A percentile compares a stretch with the other conserved stretches of the same genome.
phyloP scores from a whole-genome alignment of 2,113 vertebrate genomes.

The Amazona guildingii region DNA sequence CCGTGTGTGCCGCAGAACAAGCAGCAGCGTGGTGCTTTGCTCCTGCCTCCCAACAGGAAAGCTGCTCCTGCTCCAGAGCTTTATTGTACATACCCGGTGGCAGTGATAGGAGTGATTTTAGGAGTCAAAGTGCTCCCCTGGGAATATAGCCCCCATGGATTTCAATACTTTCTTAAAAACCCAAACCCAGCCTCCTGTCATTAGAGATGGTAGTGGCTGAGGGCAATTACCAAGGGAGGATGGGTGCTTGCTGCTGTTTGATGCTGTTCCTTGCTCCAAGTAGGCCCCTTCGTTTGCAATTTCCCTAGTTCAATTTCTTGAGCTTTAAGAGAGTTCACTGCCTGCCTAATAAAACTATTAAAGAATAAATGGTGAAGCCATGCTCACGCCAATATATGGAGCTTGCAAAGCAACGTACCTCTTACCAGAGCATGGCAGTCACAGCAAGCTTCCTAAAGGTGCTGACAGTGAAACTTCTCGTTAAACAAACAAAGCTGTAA shows the following conservation, averaged over 20 bases:
- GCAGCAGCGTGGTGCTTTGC: background rate
- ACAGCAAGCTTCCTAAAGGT: background rate
- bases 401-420: background rate
- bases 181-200: background rate
- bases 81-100: background rate
- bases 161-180: background rate
- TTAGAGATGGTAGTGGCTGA: background rate
- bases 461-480: background rate
- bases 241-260: background rate
- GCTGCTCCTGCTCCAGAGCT: background rate
- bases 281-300: background rate
- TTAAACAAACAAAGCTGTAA: background rate
- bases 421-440: background rate
- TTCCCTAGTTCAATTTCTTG: background rate
- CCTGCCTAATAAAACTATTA: background rate
- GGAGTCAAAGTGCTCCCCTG: background rate
- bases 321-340: background rate
- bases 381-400: accelerated
- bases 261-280: background rate
- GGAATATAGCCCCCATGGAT: background rate
- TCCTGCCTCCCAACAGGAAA: background rate
- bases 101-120: background rate
- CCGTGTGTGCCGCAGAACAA: accelerated
- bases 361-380: background rate
- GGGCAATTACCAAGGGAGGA: background rate